Evolutionary conservation across 1,140 invertebrate genomes (phyloP).

Genomic region (Stratiolaelaps scimitus): DNA sequence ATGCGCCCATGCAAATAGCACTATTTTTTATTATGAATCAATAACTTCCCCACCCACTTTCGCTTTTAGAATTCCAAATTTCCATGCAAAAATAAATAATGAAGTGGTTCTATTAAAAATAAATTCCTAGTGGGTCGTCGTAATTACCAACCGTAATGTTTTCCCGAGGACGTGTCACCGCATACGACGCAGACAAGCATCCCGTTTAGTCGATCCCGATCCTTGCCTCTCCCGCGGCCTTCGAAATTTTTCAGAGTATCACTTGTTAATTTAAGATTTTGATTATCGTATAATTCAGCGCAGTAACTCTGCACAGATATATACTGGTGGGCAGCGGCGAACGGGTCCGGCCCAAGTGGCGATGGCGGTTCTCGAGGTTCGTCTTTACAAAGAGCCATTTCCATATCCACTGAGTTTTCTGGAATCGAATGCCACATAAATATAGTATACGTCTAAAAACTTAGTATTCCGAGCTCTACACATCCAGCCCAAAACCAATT

Average conservation of each 20-base stretch:
- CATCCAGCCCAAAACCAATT: too few species aligned
- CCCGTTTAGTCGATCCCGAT: slow-evolving; percentile 21
- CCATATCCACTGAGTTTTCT: slow-evolving; percentile 15
- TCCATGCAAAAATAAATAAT: too few species aligned
- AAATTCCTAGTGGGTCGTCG: background rate
- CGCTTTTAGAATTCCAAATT: too few species aligned
- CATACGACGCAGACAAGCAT: slow-evolving; percentile 68
- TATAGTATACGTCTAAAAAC: too few species aligned
- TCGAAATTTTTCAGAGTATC: background rate
- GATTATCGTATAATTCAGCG: slow-evolving; percentile 10
- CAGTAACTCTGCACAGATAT: slow-evolving; percentile 27
- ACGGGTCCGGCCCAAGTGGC: background rate
- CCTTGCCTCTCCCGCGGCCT: slow-evolving; percentile 23
- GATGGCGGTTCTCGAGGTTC: slow-evolving; percentile 9
- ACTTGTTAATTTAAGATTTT: slow-evolving; percentile 3
- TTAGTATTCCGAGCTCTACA: too few species aligned
- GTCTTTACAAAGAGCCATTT: slow-evolving; percentile 4
- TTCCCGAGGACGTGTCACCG: slow-evolving; percentile 89
- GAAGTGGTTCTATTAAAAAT: too few species aligned
- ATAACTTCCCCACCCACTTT: too few species aligned
- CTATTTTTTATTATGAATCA: too few species aligned
- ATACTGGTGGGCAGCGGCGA: slow-evolving; percentile 21
- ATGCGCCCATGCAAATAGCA: too few species aligned
- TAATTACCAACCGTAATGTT: slow-evolving; percentile 60
- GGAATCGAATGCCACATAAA: background rate